phyloP scores from a whole-genome alignment of 2,797 vertebrate species.

The Chrosomus eos region DNA sequence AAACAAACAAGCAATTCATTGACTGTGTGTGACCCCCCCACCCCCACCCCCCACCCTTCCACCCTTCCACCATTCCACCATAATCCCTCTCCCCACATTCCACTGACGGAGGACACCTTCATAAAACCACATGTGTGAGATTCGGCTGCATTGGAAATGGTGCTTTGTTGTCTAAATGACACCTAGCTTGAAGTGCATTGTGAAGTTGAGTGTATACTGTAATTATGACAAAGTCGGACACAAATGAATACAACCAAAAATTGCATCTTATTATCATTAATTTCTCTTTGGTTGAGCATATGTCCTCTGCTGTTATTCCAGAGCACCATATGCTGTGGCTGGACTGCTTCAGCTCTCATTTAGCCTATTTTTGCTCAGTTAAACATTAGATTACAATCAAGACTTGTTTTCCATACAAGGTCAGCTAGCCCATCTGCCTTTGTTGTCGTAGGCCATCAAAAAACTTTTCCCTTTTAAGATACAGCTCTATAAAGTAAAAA shows the following conservation, averaged over 20 bases:
- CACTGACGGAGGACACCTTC: constrained; percentile 39
- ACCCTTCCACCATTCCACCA: neutral
- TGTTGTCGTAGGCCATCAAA: constrained; percentile 16
- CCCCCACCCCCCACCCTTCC: neutral
- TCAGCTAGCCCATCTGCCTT: constrained; percentile 51
- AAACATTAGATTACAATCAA: constrained; percentile 50
- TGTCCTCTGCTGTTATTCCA: constrained; percentile 49
- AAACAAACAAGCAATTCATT: constrained; percentile 68
- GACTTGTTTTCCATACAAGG: constrained; percentile 21
- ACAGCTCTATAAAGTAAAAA: neutral
- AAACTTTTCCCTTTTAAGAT: constrained; percentile 19
- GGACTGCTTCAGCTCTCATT: constrained; percentile 36
- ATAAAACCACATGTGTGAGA: constrained; percentile 44
- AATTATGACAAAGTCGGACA: constrained; percentile 48
- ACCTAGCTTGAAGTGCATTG: constrained; percentile 22
- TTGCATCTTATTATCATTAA: constrained; percentile 54
- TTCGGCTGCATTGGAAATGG: neutral
- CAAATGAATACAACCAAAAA: constrained; percentile 54
- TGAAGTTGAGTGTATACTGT: constrained; percentile 48
- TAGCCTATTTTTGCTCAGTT: constrained; percentile 46
- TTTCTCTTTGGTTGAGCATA: constrained; percentile 42
- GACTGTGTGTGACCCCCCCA: neutral
- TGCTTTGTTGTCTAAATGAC: constrained; percentile 17
- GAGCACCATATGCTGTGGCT: constrained; percentile 55
- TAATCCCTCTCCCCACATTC: constrained; percentile 47